phyloP scores from a whole-genome alignment of 2,113 vertebrate genomes.

The Petroica traversi region DNA sequence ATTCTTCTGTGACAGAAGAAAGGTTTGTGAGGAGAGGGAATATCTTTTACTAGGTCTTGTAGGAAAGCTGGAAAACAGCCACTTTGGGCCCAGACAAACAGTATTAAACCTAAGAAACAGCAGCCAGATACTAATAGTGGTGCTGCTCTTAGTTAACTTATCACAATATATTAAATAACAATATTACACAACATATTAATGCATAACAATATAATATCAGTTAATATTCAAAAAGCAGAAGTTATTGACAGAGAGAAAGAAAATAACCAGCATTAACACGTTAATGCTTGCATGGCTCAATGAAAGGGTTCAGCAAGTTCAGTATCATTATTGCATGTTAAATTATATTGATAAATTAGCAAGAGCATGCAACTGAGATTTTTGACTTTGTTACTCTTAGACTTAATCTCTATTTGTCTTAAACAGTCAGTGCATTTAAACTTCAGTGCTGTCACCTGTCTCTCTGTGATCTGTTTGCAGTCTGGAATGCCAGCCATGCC shows the following conservation, averaged over 20 bases:
- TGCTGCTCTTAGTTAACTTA: not conserved
- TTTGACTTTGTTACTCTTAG: not conserved
- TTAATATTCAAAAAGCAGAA: not conserved
- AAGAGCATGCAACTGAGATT: not conserved
- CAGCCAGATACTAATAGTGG: not conserved
- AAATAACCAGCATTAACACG: not conserved
- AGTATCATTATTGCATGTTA: not conserved
- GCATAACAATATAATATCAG: not conserved
- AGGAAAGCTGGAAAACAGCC: not conserved
- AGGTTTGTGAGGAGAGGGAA: not conserved
- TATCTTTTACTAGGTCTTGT: not conserved
- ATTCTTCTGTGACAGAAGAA: not conserved
- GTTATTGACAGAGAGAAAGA: not conserved
- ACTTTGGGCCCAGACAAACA: not conserved
- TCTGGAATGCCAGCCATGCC: not conserved
- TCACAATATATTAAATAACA: not conserved
- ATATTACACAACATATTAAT: not conserved
- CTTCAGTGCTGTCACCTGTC: not conserved
- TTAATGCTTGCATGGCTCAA: not conserved
- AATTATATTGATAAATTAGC: not conserved
- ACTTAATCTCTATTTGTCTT: not conserved
- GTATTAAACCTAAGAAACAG: not conserved
- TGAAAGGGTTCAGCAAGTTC: not conserved
- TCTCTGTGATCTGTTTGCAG: not conserved
- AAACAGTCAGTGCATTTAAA: not conserved